A percentile compares a stretch with the other conserved stretches of the same genome.
Evolutionary conservation across 2,797 vertebrate genomes (phyloP).

Genomic region (Xerus rutilus): DNA sequence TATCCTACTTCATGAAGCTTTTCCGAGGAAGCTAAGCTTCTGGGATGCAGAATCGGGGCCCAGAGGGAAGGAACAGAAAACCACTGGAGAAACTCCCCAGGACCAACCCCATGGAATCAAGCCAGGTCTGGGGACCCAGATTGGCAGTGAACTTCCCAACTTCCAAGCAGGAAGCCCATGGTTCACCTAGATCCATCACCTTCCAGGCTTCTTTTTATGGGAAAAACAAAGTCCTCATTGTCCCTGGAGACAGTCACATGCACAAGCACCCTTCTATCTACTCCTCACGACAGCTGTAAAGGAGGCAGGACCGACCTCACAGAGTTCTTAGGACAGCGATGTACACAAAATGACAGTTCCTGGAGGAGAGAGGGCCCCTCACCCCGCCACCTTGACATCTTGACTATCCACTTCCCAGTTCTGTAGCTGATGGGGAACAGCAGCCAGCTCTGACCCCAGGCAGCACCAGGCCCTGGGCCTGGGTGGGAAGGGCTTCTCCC

Average conservation of each 20-base stretch:
- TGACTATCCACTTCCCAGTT: neutral
- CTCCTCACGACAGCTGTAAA: neutral
- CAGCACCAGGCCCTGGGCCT: neutral
- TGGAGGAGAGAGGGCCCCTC: neutral
- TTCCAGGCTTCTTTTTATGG: neutral
- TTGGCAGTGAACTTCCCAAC: neutral
- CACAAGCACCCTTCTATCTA: neutral
- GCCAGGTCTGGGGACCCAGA: neutral
- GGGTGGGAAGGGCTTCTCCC: neutral
- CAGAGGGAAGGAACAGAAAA: neutral
- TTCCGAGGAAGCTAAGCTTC: neutral
- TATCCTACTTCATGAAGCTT: neutral
- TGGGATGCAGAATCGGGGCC: neutral
- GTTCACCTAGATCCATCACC: neutral
- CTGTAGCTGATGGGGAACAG: neutral
- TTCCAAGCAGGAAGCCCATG: neutral
- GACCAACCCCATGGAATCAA: neutral
- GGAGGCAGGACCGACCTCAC: neutral
- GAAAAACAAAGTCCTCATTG: neutral
- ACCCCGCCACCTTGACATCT: neutral
- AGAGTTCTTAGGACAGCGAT: neutral
- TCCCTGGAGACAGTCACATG: neutral
- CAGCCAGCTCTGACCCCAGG: neutral
- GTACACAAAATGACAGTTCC: neutral
- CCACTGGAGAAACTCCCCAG: neutral